These are phyloP conservation scores for Halichoerus grypus DNA, from an alignment of 2,113 vertebrate species.

Conservation along the genomic window DNA sequence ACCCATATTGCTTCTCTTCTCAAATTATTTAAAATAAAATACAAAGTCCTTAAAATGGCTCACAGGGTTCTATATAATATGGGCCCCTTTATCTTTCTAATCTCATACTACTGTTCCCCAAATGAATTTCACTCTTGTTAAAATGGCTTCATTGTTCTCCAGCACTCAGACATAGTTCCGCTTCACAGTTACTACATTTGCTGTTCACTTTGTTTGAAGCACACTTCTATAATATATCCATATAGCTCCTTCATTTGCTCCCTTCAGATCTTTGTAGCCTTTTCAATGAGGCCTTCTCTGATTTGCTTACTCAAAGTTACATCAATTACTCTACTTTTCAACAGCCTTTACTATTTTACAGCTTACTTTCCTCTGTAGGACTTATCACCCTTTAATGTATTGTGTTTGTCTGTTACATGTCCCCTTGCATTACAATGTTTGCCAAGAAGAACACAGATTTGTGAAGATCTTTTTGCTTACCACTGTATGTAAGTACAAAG, in stretches of 20 bases:
- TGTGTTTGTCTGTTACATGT: neutral
- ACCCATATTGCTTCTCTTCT: neutral
- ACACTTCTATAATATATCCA: neutral
- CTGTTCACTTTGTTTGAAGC: neutral
- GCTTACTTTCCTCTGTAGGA: neutral
- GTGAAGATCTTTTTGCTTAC: neutral
- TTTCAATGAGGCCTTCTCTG: neutral
- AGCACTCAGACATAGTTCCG: neutral
- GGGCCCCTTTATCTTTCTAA: neutral
- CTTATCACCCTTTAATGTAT: neutral
- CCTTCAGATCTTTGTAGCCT: neutral
- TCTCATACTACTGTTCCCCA: neutral
- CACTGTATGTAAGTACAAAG: neutral
- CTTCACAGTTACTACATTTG: neutral
- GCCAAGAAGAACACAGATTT: neutral
- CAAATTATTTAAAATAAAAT: conserved; percentile 9
- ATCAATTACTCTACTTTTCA: neutral
- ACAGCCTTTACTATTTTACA: neutral
- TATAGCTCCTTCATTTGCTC: neutral
- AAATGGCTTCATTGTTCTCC: neutral
- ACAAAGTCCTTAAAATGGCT: neutral
- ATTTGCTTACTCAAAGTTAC: neutral
- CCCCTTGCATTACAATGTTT: neutral
- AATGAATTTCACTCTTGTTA: neutral
- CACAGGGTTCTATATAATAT: neutral